Conservation (phyloP, 2,113 vertebrate species). For the Phalacrocorax aristotelis region DNA sequence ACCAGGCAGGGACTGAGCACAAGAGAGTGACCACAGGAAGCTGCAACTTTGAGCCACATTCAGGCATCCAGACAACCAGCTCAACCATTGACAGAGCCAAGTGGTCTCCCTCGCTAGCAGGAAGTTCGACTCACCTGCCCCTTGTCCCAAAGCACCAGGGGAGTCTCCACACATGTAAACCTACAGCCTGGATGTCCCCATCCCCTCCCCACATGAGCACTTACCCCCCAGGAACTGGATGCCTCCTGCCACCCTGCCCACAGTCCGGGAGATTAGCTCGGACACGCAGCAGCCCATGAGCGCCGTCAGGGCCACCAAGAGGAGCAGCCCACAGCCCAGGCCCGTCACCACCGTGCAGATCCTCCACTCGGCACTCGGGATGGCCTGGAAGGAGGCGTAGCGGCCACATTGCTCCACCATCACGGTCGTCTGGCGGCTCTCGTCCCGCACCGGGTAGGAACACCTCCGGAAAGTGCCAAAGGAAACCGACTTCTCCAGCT, state of each 20-base stretch:
- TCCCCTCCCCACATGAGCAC: conserved; percentile 34
- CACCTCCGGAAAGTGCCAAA: conserved; percentile 96
- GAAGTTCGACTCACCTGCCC: not conserved
- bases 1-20: not conserved
- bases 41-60: not conserved
- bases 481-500: conserved; percentile 94
- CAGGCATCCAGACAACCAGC: not conserved
- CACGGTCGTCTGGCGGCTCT: conserved; percentile 87
- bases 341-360: conserved; percentile 94
- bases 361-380: conserved; percentile 92
- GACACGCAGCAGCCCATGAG: conserved; percentile 98
- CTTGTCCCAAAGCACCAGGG: not conserved
- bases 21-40: not conserved
- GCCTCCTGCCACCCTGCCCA: conserved; percentile 94
- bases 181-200: not conserved
- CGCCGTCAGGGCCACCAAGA: conserved; percentile 91
- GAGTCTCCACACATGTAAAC: not conserved
- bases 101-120: accelerated
- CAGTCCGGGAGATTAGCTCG: conserved; percentile 94
- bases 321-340: conserved; percentile 92
- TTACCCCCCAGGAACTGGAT: conserved; percentile 97
- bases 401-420: conserved; percentile 98
- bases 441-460: conserved; percentile 92
- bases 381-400: conserved; percentile 93
- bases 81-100: accelerated